Evolutionary conservation across 2,113 vertebrate genomes (phyloP).

Genomic region (Paramisgurnus dabryanus): DNA sequence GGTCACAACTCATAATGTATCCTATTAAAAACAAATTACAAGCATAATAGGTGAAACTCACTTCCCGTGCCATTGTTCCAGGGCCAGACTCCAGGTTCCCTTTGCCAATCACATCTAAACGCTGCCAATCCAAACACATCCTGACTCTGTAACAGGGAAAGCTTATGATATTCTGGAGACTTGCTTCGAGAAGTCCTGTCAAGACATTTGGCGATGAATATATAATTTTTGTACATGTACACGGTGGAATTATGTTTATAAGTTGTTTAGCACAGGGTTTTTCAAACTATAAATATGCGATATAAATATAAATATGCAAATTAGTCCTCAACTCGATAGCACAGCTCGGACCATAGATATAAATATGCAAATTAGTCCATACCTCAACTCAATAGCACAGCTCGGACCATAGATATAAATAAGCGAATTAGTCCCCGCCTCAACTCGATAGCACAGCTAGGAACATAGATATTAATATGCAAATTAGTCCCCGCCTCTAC

Average conservation of each 20-base stretch:
- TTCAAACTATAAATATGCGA: no score
- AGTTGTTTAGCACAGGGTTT: no score
- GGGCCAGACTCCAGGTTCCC: slow-evolving; percentile 30
- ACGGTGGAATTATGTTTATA: no score
- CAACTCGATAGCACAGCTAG: no score
- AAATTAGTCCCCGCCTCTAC: no score
- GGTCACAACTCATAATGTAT: slow-evolving; percentile 51
- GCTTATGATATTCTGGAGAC: neutral
- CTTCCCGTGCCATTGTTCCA: slow-evolving; percentile 49
- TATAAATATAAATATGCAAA: no score
- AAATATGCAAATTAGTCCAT: no score
- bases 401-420: no score
- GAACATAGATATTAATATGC: no score
- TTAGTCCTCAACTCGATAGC: neutral
- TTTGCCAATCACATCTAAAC: neutral
- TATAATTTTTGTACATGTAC: neutral
- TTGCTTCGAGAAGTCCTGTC: neutral
- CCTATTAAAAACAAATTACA: slow-evolving; percentile 48
- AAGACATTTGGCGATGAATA: neutral
- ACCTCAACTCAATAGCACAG: no score
- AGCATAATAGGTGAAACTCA: slow-evolving; percentile 26
- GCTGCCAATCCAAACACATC: slow-evolving; percentile 43
- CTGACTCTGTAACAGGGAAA: neutral
- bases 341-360: no score
- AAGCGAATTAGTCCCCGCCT: no score